Percentiles rank a stretch among this genome's conserved stretches.
Evolutionary conservation across 2,797 vertebrate genomes (phyloP).

Genomic region (Sphenodon punctatus): DNA sequence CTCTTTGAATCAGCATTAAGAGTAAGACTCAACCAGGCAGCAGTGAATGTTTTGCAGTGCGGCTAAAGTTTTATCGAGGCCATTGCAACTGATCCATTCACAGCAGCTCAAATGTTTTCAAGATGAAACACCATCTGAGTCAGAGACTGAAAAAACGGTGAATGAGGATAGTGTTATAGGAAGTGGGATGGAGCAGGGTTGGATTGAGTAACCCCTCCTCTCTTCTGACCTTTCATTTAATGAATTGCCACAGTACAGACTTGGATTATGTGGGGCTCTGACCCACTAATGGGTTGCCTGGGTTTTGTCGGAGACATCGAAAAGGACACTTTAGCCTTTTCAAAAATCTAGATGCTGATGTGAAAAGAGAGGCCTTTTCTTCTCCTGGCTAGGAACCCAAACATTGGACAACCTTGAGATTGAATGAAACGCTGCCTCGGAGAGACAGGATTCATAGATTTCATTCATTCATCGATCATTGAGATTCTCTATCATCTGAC

Average conservation of each 20-base stretch:
- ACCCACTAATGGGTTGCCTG: neutral
- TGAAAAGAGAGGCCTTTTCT: neutral
- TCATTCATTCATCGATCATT: too few relatives aligned
- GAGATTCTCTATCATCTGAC: too few relatives aligned
- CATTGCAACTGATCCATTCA: neutral
- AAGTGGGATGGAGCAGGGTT: neutral
- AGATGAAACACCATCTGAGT: neutral
- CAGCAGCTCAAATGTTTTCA: neutral
- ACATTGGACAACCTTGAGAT: neutral
- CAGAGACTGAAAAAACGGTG: rapidly evolving
- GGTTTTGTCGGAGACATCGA: neutral
- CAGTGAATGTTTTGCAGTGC: rapidly evolving
- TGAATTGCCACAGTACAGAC: neutral
- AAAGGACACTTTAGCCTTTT: neutral
- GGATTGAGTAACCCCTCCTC: neutral
- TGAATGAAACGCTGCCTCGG: rapidly evolving
- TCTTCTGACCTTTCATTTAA: neutral
- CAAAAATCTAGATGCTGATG: neutral
- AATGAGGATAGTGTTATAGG: rapidly evolving
- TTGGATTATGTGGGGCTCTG: neutral
- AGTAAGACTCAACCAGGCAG: neutral
- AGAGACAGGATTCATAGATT: too few relatives aligned
- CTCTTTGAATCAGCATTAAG: neutral
- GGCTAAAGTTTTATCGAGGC: neutral
- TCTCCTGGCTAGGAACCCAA: neutral